Percentiles rank a stretch among this genome's conserved stretches.
phyloP scores from a whole-genome alignment of 2,888 invertebrate species.

The Diploptera punctata region DNA sequence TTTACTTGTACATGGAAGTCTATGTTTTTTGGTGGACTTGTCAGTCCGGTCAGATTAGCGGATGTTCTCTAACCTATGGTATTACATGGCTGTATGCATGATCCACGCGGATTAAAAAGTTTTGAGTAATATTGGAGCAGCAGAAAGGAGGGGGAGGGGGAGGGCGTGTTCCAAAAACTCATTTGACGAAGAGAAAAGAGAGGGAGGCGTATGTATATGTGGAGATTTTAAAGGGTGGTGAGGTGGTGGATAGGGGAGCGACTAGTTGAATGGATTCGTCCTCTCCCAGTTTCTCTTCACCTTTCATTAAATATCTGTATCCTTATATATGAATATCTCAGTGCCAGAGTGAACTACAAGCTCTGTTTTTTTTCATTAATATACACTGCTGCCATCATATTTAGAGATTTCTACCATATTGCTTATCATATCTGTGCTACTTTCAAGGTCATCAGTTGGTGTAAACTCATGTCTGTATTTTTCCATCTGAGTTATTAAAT shows the following conservation, averaged over 20 bases:
- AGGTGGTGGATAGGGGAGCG: constrained; percentile 6
- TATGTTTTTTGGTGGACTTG: neutral
- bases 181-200: constrained; percentile 39
- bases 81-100: constrained; percentile 30
- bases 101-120: constrained; percentile 34
- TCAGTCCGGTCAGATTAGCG: constrained; percentile 26
- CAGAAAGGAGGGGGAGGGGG: neutral
- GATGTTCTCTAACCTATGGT: constrained; percentile 27
- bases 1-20: constrained; percentile 18
- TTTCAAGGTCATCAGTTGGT: no score
- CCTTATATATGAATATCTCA: constrained; percentile 28
- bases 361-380: no score
- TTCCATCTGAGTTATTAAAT: no score
- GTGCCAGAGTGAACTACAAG: constrained; percentile 5
- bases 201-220: constrained; percentile 12
- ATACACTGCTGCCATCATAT: no score
- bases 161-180: constrained; percentile 36
- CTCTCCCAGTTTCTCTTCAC: constrained; percentile 35
- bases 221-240: constrained; percentile 11
- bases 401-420: no score
- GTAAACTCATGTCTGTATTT: no score
- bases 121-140: constrained; percentile 35
- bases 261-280: constrained; percentile 32
- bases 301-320: constrained; percentile 42
- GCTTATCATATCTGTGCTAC: no score